Percentiles rank a stretch among this genome's conserved stretches.
Evolutionary conservation across 1,140 invertebrate genomes (phyloP).

Genomic region (Bombyx mandarina): DNA sequence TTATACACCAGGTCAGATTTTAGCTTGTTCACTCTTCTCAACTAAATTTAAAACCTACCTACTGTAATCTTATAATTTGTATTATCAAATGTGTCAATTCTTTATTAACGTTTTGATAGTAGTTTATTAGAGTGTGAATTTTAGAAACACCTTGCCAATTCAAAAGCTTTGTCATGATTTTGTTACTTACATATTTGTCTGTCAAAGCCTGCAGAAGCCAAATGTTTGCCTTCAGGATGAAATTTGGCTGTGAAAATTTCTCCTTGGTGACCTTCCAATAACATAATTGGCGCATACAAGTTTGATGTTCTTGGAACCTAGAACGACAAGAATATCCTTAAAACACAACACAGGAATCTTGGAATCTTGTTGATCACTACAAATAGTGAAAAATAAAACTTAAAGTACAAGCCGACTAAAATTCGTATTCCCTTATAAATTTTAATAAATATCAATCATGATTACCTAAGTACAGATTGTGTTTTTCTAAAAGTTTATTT

Average conservation of each 20-base stretch:
- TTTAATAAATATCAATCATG: no score
- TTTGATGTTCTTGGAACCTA: constrained; percentile 87
- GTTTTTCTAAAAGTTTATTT: no score
- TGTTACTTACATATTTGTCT: constrained; percentile 91
- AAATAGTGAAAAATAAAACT: no score
- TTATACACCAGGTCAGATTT: no score
- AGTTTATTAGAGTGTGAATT: background rate
- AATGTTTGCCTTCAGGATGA: constrained; percentile 94
- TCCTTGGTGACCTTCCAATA: constrained; percentile 96
- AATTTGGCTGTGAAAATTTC: constrained; percentile 96
- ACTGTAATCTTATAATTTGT: background rate
- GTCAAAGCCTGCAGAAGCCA: constrained; percentile 97
- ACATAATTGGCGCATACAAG: constrained; percentile 95
- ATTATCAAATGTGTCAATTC: background rate
- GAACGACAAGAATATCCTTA: constrained; percentile 15
- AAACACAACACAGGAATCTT: background rate
- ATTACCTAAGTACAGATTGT: no score
- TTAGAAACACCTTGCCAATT: background rate
- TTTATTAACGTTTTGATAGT: no score
- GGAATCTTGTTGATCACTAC: no score
- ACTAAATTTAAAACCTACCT: background rate
- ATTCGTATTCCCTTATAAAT: no score
- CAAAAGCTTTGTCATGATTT: constrained; percentile 1
- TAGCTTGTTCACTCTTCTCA: no score
- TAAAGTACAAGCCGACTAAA: no score